Base-by-base conservation (phyloP, 2,797 vertebrate species). In the Sylvilagus floridanus region DNA sequence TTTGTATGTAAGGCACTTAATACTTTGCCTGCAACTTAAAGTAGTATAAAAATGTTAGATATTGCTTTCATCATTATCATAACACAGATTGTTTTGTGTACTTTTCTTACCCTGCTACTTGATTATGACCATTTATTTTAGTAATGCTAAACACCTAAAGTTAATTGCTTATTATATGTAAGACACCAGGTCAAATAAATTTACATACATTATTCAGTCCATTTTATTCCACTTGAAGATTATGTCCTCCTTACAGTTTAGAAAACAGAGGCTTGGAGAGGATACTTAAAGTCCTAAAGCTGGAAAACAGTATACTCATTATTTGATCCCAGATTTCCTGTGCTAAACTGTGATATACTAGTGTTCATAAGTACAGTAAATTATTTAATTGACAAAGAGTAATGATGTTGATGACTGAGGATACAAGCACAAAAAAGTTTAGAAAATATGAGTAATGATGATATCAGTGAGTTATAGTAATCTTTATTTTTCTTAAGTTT, bases 121-220 rank as follows among this genome's bases (percentile, higher is more conserved):
- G 76, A 63, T 62, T 62, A 63, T 78, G 28, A 57, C 17, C 3
- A 21, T 30, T 77, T 84, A 77, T 73, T 77, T 85, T 78, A 60
- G 35, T 35, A 69, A 71, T 62, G 62, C 26, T 78, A 52, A 92
- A 63, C 65, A 78, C 52, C 52, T 78, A 71, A 92, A 78, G 30
- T 88, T 88, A 93, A 81, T 47, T 79, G n/a, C 26, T 92, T 79
- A 75, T 50, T 78, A 32, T 42, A 57, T 82, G 22, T 5, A 83
- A 76, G 35, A 12, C 35, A 26, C 37, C 50, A 12, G 82, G 69
- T 81, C 35, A 75, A 5, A 82, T 50, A 75, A 12, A 30, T 75
- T 88, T 75, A 78, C 35, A 52, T 71, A 37, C 54, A 37, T 86
- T 86, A 79, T 79, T 85, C 85, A 78, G 52, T 85, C 47, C n/a